Conservation (phyloP, 1,140 invertebrate genomes). For the Tigriopus japonicus region DNA sequence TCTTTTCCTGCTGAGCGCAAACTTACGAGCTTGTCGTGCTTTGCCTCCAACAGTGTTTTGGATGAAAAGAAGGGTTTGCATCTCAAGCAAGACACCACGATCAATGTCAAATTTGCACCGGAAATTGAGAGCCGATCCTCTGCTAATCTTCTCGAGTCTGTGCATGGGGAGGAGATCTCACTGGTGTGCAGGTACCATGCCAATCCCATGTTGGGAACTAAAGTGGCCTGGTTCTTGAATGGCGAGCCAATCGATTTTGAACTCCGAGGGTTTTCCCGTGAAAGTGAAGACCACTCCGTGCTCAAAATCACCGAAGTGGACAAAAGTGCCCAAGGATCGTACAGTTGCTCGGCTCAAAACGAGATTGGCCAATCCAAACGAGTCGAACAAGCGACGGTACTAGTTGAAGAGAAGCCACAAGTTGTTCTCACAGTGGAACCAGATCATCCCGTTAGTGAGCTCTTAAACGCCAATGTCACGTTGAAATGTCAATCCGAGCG, state of each 20-base stretch:
- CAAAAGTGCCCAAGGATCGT: neutral
- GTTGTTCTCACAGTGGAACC: slow-evolving; percentile 56
- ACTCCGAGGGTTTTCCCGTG: neutral
- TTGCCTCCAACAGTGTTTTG: slow-evolving; percentile 1
- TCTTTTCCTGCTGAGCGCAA: neutral
- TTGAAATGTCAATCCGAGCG: slow-evolving; percentile 44
- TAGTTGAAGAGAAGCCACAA: slow-evolving; percentile 31
- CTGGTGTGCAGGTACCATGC: neutral
- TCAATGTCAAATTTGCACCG: slow-evolving; percentile 6
- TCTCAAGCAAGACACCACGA: slow-evolving; percentile 2
- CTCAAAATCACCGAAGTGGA: neutral
- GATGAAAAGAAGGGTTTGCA: neutral
- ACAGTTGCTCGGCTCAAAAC: slow-evolving; percentile 1
- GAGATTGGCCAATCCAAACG: neutral
- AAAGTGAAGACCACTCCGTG: neutral
- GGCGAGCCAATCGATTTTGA: neutral
- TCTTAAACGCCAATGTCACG: slow-evolving; percentile 56
- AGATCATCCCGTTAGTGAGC: slow-evolving; percentile 48
- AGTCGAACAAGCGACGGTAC: neutral
- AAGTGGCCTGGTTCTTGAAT: neutral
- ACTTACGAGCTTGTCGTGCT: slow-evolving; percentile 1
- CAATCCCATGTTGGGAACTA: slow-evolving; percentile 1
- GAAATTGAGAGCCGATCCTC: neutral
- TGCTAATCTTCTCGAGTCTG: neutral
- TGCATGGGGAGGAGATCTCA: neutral